These are phyloP conservation scores for Cyanocitta stelleri DNA, from an alignment of 2,113 vertebrate species.

Conservation along the genomic window DNA sequence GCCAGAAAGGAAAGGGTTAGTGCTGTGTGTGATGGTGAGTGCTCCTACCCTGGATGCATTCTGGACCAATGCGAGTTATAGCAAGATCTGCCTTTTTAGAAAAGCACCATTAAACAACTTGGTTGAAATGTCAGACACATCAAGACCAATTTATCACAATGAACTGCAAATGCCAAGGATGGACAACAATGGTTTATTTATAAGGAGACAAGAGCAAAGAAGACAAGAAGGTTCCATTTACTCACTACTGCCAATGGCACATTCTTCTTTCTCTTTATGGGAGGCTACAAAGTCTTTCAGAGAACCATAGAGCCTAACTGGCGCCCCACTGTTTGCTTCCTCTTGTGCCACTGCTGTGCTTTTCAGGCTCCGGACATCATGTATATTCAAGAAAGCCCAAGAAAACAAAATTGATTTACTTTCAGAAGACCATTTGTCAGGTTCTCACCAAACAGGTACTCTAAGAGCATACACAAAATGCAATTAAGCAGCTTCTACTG, in stretches of 20 bases:
- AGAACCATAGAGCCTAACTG: conserved; percentile 61
- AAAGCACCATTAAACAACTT: conserved; percentile 55
- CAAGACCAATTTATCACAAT: conserved; percentile 72
- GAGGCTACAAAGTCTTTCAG: conserved; percentile 65
- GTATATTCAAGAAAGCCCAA: conserved; percentile 64
- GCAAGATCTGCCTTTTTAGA: conserved; percentile 44
- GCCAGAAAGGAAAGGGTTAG: conserved; percentile 24
- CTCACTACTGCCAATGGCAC: conserved; percentile 57
- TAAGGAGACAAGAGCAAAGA: conserved; percentile 68
- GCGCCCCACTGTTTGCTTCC: conserved; percentile 71
- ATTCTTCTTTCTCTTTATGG: conserved; percentile 64
- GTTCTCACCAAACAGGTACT: conserved; percentile 71
- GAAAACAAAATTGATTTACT: conserved; percentile 68
- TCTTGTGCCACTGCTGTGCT: conserved; percentile 67
- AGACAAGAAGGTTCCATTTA: conserved; percentile 68
- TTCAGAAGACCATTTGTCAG: conserved; percentile 66
- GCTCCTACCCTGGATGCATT: background rate
- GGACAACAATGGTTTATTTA: conserved; percentile 70
- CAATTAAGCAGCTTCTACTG: conserved; percentile 49
- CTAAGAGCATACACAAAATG: conserved; percentile 47
- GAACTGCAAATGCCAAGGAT: conserved; percentile 67
- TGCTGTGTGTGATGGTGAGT: background rate
- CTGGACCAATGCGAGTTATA: background rate
- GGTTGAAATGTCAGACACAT: conserved; percentile 70
- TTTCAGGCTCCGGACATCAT: conserved; percentile 65